Base-by-base conservation (phyloP, 1,140 invertebrate species). In the Nasonia vitripennis region DNA sequence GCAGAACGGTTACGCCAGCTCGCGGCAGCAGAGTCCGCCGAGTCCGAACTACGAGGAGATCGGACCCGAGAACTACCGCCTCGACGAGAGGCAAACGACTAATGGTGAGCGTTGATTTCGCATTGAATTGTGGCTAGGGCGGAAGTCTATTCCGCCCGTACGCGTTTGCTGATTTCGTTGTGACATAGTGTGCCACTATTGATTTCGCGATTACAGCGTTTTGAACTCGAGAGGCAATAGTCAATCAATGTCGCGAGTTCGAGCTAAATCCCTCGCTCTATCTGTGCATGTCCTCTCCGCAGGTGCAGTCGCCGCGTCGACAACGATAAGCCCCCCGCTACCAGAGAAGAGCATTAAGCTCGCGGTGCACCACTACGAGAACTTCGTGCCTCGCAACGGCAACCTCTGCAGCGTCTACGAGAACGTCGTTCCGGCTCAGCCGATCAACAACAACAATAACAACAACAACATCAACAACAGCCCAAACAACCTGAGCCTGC, bases 371-470 rank as follows among this genome's bases (percentile, higher is more conserved):
- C 88, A 88, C 70, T 92, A 92, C 75, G 90, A 90, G 34, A 90
- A 90, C 80, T 86, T 90, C 2, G 73, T 78, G 10, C 81, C 85
- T 1, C 45, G 87, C 5, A 91, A 91, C 45, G 92, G 90, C 9
- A 92, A 91, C 45, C n/a, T 90, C 7, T 45, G 41, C 55, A 93
- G 90, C 83, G 78, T 91, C 14, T 93, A 93, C 68, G 93, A 93
- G 81, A 93, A 93, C 77, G 87, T 92, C 1, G 67, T 78, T 2
- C 14, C 84, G 9, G 34, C 78, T 1, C 34, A 82, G 23, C 31
- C 82, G 10, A 80, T 73, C 31, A 87, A 81, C 20, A 55, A 79
- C 62, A 84, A 20, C 62, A 82, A 41, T 10, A 81, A 45, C 34
- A 81, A 45, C 67, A 85, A 78, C 81, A 87, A 67, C 34, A 89